Base-by-base conservation (phyloP, 2,797 vertebrate species). In the Alectoris magna region DNA sequence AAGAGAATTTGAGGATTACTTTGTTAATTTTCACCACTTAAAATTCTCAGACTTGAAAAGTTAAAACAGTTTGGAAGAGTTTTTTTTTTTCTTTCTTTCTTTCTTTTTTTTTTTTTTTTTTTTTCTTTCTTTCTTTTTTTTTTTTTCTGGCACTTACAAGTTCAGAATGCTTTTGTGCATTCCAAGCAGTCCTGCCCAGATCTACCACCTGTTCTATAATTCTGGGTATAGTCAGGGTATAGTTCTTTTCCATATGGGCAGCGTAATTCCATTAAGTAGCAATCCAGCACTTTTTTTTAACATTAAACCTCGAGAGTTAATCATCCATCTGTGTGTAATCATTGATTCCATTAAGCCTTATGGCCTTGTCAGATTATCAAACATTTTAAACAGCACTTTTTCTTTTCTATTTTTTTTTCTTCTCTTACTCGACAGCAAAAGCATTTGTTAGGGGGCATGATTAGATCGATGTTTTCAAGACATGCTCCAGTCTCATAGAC, bases 281-380 rank as follows among this genome's bases (percentile, higher is more conserved):
- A 97, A 98, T 98, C 97, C 97, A 98, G 97, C 97, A 98, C 94
- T 96, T 97, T 97, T 98, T 98, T 97, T 97, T 95, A 96, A 97
- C 69, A 91, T 97, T 98, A 98, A 98, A 98, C 97, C 97, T 97
- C 93, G 92, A 96, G 96, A 98, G 98, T 98, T 98, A 98, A 98
- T 98, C 97, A 95, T 98, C 98, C 98, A 98, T 98, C 98, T 98
- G 98, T 98, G 98, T 98, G 97, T 97, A 97, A 98, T 98, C 97
- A 98, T 98, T 97, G 95, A 97, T 98, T 98, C 97, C 97, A 98
- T 98, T 98, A 98, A 98, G 98, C 98, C 98, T 98, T 98, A 98
- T 98, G 98, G 98, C 98, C 97, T 98, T 98, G 98, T 98, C 98
- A 98, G 98, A 98, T 98, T 97, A 98, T 98, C 97, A 97, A 98